Evolutionary conservation across 2,888 invertebrate genomes (phyloP).

Genomic region (Pandemis corylana): DNA sequence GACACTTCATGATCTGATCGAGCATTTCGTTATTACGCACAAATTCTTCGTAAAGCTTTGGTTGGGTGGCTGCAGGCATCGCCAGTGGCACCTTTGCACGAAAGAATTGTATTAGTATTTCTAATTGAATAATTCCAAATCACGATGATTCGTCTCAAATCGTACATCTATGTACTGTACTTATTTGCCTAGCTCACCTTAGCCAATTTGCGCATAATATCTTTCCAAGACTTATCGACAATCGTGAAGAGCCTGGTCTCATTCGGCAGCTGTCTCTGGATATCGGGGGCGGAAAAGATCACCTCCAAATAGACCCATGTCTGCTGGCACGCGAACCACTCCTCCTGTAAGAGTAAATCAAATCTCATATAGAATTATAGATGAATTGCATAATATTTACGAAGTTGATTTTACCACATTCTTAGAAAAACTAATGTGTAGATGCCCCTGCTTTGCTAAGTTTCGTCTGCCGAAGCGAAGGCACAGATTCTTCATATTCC

Average conservation of each 20-base stretch:
- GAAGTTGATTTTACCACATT: too few relatives aligned
- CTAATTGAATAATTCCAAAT: not conserved
- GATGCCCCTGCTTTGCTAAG: too few relatives aligned
- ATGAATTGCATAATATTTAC: too few relatives aligned
- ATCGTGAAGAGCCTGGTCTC: conserved; percentile 94
- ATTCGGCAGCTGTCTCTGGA: conserved; percentile 95
- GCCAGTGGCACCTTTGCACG: conserved; percentile 88
- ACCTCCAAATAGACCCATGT: conserved; percentile 98
- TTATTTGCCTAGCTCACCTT: conserved; percentile 80
- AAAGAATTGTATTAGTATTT: not conserved
- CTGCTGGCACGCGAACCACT: conserved; percentile 94
- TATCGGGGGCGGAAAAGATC: conserved; percentile 97
- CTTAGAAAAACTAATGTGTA: too few relatives aligned
- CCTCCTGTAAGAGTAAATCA: conserved; percentile 86
- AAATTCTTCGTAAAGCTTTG: conserved; percentile 88
- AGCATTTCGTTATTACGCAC: conserved; percentile 90
- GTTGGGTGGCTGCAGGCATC: conserved; percentile 91
- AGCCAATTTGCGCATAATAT: conserved; percentile 92
- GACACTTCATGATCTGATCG: conserved; percentile 95
- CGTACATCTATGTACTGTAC: not conserved
- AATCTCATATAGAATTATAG: not conserved
- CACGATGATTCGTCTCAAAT: too few relatives aligned
- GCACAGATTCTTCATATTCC: too few relatives aligned
- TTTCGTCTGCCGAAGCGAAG: too few relatives aligned
- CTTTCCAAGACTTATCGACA: conserved; percentile 96